Conservation (phyloP, 2,797 vertebrate genomes). For the Setipinna tenuifilis region DNA sequence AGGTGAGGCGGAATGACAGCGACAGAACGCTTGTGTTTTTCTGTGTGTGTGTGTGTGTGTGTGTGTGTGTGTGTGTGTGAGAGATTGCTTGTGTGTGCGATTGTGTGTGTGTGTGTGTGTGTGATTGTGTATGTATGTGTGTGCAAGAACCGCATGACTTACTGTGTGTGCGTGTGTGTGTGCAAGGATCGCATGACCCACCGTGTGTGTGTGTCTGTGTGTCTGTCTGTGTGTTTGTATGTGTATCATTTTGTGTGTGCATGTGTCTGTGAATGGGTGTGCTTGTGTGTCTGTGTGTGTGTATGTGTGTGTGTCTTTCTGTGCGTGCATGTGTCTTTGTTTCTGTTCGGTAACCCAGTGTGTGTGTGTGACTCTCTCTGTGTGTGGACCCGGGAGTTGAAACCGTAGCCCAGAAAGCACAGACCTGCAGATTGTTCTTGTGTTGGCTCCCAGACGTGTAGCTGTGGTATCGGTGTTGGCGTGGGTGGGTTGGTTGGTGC, state of each 20-base stretch:
- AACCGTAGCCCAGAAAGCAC: too few relatives aligned
- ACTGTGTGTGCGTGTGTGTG: neutral
- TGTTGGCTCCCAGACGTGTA: neutral
- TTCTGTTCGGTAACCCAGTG: neutral
- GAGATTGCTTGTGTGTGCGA: neutral
- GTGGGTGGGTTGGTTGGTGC: neutral
- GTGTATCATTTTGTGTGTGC: neutral
- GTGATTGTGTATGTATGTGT: neutral
- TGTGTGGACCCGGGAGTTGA: too few relatives aligned
- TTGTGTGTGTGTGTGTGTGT: neutral
- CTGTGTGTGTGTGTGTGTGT: neutral
- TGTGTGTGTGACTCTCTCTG: neutral
- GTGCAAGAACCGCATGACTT: conserved; percentile 89
- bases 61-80: neutral
- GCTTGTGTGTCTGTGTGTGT: neutral
- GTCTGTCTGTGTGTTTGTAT: neutral
- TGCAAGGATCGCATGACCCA: conserved; percentile 98
- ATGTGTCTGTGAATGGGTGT: neutral
- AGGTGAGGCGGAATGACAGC: conserved; percentile 74
- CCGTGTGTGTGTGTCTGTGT: conserved; percentile 78
- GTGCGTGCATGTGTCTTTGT: neutral
- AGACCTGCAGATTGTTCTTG: too few relatives aligned
- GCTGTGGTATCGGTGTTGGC: neutral
- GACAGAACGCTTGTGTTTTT: neutral
- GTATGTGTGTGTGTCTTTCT: neutral